Conservation (phyloP, 2,888 invertebrate genomes). For the Polydrusus cervinus region DNA sequence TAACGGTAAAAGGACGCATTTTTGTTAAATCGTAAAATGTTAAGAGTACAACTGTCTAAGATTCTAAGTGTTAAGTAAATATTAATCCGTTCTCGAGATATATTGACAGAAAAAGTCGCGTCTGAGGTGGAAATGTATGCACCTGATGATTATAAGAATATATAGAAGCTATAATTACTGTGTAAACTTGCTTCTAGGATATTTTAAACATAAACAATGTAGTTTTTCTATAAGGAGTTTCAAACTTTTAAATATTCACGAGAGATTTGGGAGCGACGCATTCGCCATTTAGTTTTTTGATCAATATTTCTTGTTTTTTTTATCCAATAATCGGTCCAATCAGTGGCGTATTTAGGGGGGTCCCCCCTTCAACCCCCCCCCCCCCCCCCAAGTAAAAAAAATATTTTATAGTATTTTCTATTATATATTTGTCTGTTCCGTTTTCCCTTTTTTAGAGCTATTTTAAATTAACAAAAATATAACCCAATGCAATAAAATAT, state of each 20-base stretch:
- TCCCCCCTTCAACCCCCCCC: no score
- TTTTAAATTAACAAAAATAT: no score
- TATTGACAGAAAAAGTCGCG: slow-evolving; percentile 53
- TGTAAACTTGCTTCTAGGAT: slow-evolving; percentile 37
- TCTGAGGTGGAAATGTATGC: slow-evolving; percentile 37
- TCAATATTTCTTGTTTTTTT: no score
- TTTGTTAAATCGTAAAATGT: slow-evolving; percentile 55
- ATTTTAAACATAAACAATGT: slow-evolving; percentile 14
- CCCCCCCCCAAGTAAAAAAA: no score
- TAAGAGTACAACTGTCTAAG: slow-evolving; percentile 51
- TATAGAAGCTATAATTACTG: slow-evolving; percentile 46
- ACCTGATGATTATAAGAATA: slow-evolving; percentile 28
- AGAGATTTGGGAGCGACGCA: no score
- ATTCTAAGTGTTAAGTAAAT: slow-evolving; percentile 54
- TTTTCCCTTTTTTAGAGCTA: no score
- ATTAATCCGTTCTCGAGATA: slow-evolving; percentile 45
- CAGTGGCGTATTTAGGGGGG: no score
- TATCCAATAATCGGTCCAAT: no score
- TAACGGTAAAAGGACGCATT: slow-evolving; percentile 54
- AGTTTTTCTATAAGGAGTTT: not conserved
- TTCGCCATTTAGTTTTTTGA: no score
- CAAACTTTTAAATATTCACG: not conserved
- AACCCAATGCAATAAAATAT: no score
- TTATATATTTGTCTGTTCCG: no score
- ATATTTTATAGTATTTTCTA: no score